Percentiles rank a stretch among this genome's conserved stretches.
Conservation (phyloP, 2,797 vertebrate species). For the Tapera naevia region DNA sequence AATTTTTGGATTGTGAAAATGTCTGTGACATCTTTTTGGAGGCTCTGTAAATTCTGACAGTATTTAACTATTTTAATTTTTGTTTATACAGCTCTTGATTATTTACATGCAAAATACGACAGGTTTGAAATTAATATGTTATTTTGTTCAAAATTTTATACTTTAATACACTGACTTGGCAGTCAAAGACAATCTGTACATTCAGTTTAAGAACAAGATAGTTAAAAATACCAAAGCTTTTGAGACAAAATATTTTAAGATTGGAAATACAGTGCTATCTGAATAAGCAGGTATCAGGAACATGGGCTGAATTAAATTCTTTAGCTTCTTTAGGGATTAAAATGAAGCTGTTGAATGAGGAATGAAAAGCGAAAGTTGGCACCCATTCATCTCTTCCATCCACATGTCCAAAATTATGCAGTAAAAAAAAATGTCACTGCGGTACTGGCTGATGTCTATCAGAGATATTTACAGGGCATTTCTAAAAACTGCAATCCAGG, state of each 20-base stretch:
- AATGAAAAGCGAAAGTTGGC: not conserved
- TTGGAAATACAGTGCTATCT: not conserved
- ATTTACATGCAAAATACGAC: not conserved
- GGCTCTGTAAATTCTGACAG: not conserved
- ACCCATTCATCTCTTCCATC: not conserved
- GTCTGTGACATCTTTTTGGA: not conserved
- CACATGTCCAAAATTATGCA: fast-evolving
- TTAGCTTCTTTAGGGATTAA: not conserved
- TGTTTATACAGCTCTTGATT: not conserved
- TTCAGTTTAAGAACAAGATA: not conserved
- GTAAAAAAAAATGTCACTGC: not conserved
- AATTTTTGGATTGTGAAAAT: not conserved
- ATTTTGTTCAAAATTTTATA: not conserved
- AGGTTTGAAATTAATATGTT: not conserved
- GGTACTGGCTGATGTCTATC: not conserved
- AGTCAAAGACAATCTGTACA: not conserved
- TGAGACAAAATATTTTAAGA: not conserved
- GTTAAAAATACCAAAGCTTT: not conserved
- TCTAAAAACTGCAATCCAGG: not conserved
- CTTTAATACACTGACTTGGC: not conserved
- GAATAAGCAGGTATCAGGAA: not conserved
- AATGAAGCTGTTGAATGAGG: not conserved
- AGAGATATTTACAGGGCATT: not conserved
- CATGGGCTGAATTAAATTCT: not conserved
- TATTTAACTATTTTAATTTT: not conserved